These are phyloP conservation scores for Baronia brevicornis DNA, from an alignment of 2,888 invertebrate genomes.

Conservation along the genomic window DNA sequence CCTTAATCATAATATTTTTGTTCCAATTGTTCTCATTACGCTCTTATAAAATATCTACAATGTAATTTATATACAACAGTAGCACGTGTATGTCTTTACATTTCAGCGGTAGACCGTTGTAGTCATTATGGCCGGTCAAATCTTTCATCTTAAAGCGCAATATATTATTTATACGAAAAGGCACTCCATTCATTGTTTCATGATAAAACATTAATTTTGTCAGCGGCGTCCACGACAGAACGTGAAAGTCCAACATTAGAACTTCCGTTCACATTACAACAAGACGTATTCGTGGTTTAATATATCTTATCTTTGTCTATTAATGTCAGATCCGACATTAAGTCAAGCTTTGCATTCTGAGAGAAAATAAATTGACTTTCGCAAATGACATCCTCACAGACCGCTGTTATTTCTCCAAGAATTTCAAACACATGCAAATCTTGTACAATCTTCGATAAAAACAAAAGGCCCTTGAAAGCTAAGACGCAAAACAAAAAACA, in stretches of 20 bases:
- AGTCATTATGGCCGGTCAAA: conserved; percentile 42
- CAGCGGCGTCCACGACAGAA: conserved; percentile 56
- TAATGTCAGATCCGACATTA: conserved; percentile 15
- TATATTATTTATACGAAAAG: conserved; percentile 59
- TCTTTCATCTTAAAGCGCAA: conserved; percentile 48
- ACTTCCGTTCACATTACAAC: conserved; percentile 53
- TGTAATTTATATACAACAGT: conserved; percentile 28
- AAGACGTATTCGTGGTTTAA: conserved; percentile 33
- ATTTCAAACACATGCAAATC: conserved; percentile 59
- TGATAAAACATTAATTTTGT: conserved; percentile 72
- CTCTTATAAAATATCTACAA: conserved; percentile 21
- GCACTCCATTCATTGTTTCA: conserved; percentile 70
- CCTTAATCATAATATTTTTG: too few relatives aligned
- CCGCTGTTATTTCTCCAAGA: conserved; percentile 22
- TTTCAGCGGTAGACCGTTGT: conserved; percentile 34
- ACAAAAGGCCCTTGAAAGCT: conserved; percentile 46
- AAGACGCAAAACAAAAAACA: conserved; percentile 44
- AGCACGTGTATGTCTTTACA: conserved; percentile 31
- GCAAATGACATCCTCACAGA: conserved; percentile 31
- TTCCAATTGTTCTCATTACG: too few relatives aligned
- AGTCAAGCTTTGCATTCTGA: conserved; percentile 20
- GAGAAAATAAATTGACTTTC: conserved; percentile 37
- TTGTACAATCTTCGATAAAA: conserved; percentile 47
- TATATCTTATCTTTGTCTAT: conserved; percentile 36
- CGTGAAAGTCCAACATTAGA: conserved; percentile 59